Base-by-base conservation (phyloP, 2,797 vertebrate species). In the Sebastes jordani region DNA sequence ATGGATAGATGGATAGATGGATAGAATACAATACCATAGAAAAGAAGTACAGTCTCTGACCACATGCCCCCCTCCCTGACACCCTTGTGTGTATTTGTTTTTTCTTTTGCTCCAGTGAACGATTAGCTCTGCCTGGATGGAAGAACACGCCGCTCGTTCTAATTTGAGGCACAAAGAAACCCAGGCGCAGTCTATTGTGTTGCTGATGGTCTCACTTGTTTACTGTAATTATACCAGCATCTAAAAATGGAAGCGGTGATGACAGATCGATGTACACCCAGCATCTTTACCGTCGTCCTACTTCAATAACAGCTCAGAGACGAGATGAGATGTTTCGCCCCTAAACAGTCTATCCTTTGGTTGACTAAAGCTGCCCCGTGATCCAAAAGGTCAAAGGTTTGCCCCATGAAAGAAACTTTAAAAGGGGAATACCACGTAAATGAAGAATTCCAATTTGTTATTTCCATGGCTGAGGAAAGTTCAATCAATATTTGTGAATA, bases 51-150 rank as follows among this genome's bases (percentile, higher is more conserved):
- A 0, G 13, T 38, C 6, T 18, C 27, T 18, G 8, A 8, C 46
- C 52, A 10, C 10, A 10, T n/a, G 9, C 10, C 11, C 46, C 42
- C 18, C 18, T 13, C 30, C 20, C 32, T 2, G 7, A 23, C 59
- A 38, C 29, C 6, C 20, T 59, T 68, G 46, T 64, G 32, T 25
- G 46, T 58, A 71, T 70, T 86, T 84, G 36, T 81, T 84, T 80
- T 77, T 16, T 71, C 25, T 61, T 64, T 56, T 71, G 81, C 79
- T 25, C 62, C 74, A 63, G 42, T 83, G 60, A 83, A 46, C 14
- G 10, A 78, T 85, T 67, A 66, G 42, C 60, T 76, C 36, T 74
- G 72, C 76, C 61, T 65, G 60, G 25, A 76, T 81, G 30, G 16
- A 66, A 7, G 18, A 74, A 73, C 59, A 63, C 7, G 20, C 3